These are phyloP conservation scores for Ostrea denselamellosa DNA, from an alignment of 1,140 invertebrate genomes.

Conservation along the genomic window DNA sequence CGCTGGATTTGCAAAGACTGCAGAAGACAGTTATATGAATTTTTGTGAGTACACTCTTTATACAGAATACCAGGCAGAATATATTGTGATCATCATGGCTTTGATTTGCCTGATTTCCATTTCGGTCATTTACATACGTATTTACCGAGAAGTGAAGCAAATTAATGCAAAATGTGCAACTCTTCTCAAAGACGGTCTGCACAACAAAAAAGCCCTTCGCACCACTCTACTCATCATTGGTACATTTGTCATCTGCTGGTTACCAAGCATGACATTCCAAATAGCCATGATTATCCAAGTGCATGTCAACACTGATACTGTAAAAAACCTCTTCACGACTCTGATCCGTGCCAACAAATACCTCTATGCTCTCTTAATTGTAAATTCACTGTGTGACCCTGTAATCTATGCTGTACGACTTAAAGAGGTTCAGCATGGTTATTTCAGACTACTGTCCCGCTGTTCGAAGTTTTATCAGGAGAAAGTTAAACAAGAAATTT, in stretches of 20 bases:
- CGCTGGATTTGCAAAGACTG: slow-evolving; percentile 61
- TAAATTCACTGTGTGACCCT: slow-evolving; percentile 85
- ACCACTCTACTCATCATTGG: slow-evolving; percentile 86
- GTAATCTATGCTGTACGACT: slow-evolving; percentile 86
- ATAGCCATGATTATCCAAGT: slow-evolving; percentile 63
- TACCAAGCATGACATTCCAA: slow-evolving; percentile 81
- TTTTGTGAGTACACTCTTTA: slow-evolving; percentile 78
- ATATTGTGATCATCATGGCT: slow-evolving; percentile 75
- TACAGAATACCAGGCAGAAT: slow-evolving; percentile 71
- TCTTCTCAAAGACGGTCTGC: slow-evolving; percentile 56
- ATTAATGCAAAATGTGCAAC: slow-evolving; percentile 50
- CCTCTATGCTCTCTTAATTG: slow-evolving; percentile 80
- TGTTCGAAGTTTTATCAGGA: slow-evolving; percentile 33
- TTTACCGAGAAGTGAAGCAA: slow-evolving; percentile 63
- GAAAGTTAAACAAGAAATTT: slow-evolving; percentile 14
- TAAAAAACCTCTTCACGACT: slow-evolving; percentile 53
- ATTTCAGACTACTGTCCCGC: slow-evolving; percentile 49
- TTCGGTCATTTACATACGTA: slow-evolving; percentile 65
- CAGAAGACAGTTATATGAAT: slow-evolving; percentile 68
- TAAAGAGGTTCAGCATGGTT: slow-evolving; percentile 79
- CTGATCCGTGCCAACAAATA: slow-evolving; percentile 66
- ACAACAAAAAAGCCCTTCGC: slow-evolving; percentile 83
- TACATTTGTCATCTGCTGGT: slow-evolving; percentile 84
- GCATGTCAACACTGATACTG: slow-evolving; percentile 44
- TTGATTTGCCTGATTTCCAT: slow-evolving; percentile 78